Evolutionary conservation across 2,888 invertebrate species (phyloP).

Genomic region (Drosophila rubida): DNA sequence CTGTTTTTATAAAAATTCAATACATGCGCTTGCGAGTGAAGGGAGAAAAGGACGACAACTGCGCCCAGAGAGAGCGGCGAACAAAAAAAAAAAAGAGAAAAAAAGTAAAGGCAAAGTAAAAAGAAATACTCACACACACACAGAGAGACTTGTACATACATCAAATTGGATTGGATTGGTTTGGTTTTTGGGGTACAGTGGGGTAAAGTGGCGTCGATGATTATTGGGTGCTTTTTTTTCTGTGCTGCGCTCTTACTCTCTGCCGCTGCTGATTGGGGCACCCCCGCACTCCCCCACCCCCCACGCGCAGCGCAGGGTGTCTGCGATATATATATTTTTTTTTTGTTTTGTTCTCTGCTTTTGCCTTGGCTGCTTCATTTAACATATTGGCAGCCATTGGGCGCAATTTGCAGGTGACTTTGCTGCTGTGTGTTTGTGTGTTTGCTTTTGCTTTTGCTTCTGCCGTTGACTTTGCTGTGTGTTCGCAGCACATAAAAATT

Average conservation of each 20-base stretch:
- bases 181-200: conserved; percentile 64
- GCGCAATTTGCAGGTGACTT: conserved; percentile 43
- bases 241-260: conserved; percentile 4
- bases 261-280: conserved; percentile 11
- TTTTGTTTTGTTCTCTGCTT: conserved; percentile 18
- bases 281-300: too few species aligned
- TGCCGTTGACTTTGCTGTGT: conserved; percentile 35
- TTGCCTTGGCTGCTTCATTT: conserved; percentile 49
- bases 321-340: not conserved
- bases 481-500: conserved; percentile 75
- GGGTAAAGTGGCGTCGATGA: conserved; percentile 62
- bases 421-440: conserved; percentile 25
- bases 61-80: conserved; percentile 39
- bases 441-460: conserved; percentile 29
- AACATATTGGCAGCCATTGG: conserved; percentile 66
- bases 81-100: conserved; percentile 6
- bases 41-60: conserved; percentile 60
- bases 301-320: conserved; percentile 2
- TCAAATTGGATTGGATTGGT: conserved; percentile 81
- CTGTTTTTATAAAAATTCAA: conserved; percentile 35
- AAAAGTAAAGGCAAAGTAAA: conserved; percentile 27
- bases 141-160: conserved; percentile 40
- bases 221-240: conserved; percentile 55
- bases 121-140: conserved; percentile 32
- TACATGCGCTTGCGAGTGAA: conserved; percentile 46